Evolutionary conservation across 2,888 invertebrate species (phyloP).

Genomic region (Pemphredon lugubris): DNA sequence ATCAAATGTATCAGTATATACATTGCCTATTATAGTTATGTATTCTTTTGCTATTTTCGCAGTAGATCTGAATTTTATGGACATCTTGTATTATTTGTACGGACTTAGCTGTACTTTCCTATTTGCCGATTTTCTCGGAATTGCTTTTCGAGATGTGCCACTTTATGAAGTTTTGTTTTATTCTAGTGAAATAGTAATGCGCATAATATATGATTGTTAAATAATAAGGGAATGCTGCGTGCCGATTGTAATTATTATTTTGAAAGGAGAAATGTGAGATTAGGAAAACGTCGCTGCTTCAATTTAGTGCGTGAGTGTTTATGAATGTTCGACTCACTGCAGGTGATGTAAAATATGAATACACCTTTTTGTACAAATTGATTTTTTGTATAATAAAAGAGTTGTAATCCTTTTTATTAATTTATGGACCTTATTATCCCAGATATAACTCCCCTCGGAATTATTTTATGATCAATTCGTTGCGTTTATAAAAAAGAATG

Average conservation of each 20-base stretch:
- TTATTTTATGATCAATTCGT: too few relatives aligned
- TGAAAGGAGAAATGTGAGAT: constrained; percentile 14
- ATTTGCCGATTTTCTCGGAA: constrained; percentile 37
- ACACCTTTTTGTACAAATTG: constrained; percentile 73
- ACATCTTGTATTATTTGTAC: constrained; percentile 31
- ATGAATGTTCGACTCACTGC: constrained; percentile 36
- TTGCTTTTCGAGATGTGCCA: constrained; percentile 41
- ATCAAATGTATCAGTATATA: too few relatives aligned
- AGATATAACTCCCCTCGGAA: too few relatives aligned
- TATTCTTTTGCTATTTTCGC: too few relatives aligned
- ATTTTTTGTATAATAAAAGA: constrained; percentile 71
- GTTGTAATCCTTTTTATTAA: constrained; percentile 65
- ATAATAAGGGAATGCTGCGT: constrained; percentile 23
- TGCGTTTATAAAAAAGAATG: too few relatives aligned
- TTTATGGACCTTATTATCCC: too few relatives aligned
- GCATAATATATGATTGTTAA: constrained; percentile 55
- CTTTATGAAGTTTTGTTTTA: constrained; percentile 19
- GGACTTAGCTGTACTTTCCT: constrained; percentile 37
- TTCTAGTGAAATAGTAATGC: constrained; percentile 33
- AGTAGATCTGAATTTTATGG: too few relatives aligned
- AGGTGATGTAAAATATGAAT: constrained; percentile 46
- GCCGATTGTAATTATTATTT: constrained; percentile 33
- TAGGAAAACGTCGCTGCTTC: constrained; percentile 26
- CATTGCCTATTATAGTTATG: too few relatives aligned
- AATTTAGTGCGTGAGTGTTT: constrained; percentile 41